Percentiles rank a stretch among this genome's conserved stretches.
These are phyloP conservation scores for Drosophila ananassae DNA, from an alignment of 1,140 invertebrate species.

Conservation along the genomic window DNA sequence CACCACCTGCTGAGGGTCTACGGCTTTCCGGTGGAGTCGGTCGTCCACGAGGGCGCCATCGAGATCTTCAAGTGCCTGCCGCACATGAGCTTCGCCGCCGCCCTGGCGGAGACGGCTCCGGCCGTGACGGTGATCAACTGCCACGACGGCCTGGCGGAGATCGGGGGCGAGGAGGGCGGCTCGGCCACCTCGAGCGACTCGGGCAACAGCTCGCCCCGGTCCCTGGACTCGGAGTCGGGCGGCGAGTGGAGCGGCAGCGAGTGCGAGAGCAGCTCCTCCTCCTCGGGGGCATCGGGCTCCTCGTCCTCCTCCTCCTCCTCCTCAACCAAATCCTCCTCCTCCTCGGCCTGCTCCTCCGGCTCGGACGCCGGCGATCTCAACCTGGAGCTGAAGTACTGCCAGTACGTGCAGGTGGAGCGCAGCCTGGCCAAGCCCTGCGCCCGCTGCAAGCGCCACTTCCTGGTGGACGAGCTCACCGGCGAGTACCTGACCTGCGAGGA, in stretches of 20 bases:
- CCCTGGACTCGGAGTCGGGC: slow-evolving; percentile 84
- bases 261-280: slow-evolving; percentile 38
- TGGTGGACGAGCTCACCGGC: slow-evolving; percentile 86
- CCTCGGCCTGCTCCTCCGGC: slow-evolving; percentile 12
- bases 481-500: slow-evolving; percentile 88
- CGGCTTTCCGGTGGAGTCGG: slow-evolving; percentile 90
- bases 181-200: slow-evolving; percentile 61
- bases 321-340: not conserved
- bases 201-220: slow-evolving; percentile 85
- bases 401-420: slow-evolving; percentile 49
- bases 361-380: not conserved
- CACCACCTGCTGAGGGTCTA: slow-evolving; percentile 88
- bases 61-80: slow-evolving; percentile 86
- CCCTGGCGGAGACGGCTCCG: slow-evolving; percentile 62
- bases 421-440: slow-evolving; percentile 87
- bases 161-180: not conserved
- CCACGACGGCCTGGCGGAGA: slow-evolving; percentile 51
- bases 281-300: not conserved
- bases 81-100: slow-evolving; percentile 79
- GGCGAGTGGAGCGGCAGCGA: slow-evolving; percentile 72
- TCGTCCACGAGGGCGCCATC: slow-evolving; percentile 86
- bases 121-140: slow-evolving; percentile 58
- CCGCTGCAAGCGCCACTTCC: slow-evolving; percentile 90
- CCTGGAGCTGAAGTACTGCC: slow-evolving; percentile 52
- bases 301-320: slow-evolving; percentile 9